Conservation (phyloP, 2,797 vertebrate species). For the Monodelphis domestica region DNA sequence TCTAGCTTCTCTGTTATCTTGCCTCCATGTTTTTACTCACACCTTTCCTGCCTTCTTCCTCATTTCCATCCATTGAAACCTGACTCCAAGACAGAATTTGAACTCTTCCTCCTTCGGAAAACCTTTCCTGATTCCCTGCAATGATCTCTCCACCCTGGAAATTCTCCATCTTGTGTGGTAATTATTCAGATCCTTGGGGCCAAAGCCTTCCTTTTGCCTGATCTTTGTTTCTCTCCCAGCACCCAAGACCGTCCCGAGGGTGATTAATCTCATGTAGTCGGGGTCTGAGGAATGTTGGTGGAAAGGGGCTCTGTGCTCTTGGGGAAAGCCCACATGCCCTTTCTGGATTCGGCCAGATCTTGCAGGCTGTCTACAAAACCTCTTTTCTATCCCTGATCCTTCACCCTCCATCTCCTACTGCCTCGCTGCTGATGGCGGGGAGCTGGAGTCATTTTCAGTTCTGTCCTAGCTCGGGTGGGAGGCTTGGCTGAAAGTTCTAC, state of each 20-base stretch:
- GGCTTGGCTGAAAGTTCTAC: conserved; percentile 16
- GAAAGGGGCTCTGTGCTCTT: not conserved
- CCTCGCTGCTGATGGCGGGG: not conserved
- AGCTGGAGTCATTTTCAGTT: not conserved
- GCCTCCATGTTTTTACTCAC: not conserved
- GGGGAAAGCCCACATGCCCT: not conserved
- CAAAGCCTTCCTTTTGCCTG: not conserved
- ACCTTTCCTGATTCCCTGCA: not conserved
- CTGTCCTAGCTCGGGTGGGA: conserved; percentile 12
- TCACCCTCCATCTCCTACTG: not conserved
- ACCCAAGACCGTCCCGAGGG: not conserved
- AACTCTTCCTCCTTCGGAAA: not conserved
- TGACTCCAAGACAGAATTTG: not conserved
- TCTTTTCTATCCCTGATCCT: not conserved
- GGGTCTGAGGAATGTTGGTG: not conserved
- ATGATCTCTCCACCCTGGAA: not conserved
- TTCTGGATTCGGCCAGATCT: not conserved
- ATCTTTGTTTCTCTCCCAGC: not conserved
- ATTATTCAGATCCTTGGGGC: not conserved
- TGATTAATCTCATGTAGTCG: not conserved
- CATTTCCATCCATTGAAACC: not conserved
- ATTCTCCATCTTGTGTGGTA: not conserved
- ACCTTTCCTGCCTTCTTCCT: not conserved
- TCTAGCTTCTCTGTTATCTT: not conserved
- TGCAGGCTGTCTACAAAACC: not conserved